Conservation (phyloP, 2,888 invertebrate genomes). For the Machimus atricapillus region DNA sequence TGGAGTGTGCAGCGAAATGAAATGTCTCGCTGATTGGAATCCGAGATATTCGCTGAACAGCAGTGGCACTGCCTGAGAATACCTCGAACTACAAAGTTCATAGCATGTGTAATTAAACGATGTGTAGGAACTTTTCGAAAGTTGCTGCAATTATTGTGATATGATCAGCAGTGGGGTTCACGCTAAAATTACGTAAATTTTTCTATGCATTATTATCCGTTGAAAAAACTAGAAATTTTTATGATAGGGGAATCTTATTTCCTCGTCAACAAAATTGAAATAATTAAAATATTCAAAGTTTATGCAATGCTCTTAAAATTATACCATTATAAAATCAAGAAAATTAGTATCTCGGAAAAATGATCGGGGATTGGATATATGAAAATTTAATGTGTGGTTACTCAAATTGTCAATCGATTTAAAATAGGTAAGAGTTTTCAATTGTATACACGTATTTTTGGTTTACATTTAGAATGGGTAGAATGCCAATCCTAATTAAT, state of each 20-base stretch:
- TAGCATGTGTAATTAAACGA: not conserved
- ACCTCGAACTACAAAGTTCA: not conserved
- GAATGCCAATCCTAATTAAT: too few species aligned
- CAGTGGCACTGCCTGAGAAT: not conserved
- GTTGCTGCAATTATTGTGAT: not conserved
- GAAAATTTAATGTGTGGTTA: too few species aligned
- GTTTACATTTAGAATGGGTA: too few species aligned
- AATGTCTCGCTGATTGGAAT: not conserved
- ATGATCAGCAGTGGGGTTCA: not conserved
- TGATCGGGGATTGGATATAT: too few species aligned
- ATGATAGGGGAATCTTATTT: not conserved
- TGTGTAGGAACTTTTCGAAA: not conserved
- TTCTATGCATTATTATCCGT: not conserved
- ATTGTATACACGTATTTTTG: too few species aligned
- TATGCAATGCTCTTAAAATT: too few species aligned
- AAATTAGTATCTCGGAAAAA: too few species aligned
- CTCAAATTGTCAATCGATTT: too few species aligned
- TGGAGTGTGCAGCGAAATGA: not conserved
- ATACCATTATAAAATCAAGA: too few species aligned
- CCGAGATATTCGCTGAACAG: not conserved
- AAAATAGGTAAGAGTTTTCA: too few species aligned
- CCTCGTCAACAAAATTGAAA: not conserved
- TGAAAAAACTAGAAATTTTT: not conserved
- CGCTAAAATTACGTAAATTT: not conserved
- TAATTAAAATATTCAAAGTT: not conserved